phyloP scores from a whole-genome alignment of 2,888 invertebrate species.

The Stenotaenia linearis region DNA sequence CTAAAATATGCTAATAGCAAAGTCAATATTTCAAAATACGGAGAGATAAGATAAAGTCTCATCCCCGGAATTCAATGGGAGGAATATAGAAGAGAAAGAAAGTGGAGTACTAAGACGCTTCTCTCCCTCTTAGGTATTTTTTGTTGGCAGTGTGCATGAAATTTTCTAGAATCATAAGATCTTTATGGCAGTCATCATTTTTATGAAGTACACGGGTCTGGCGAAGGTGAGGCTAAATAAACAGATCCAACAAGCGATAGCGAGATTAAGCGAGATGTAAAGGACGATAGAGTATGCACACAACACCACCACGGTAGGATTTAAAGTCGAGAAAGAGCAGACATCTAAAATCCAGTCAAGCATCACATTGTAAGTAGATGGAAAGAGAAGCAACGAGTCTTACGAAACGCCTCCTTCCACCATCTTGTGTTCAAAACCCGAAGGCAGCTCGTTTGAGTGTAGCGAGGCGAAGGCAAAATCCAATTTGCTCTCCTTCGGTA shows the following conservation, averaged over 20 bases:
- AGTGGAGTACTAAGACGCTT: neutral
- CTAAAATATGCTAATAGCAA: neutral
- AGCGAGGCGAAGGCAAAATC: neutral
- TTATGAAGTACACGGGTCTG: conserved; percentile 13
- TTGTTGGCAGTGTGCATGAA: no score
- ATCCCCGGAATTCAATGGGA: neutral
- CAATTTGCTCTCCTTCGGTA: neutral
- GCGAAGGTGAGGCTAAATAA: conserved; percentile 12
- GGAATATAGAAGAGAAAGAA: no score
- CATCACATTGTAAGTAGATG: no score
- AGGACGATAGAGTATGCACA: neutral
- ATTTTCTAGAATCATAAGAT: neutral
- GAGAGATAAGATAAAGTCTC: neutral
- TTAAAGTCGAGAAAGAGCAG: neutral
- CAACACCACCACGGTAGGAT: neutral
- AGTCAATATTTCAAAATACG: neutral
- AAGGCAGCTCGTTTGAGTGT: conserved; percentile 4
- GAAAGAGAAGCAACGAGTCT: neutral
- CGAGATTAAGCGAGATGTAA: neutral
- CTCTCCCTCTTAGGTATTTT: neutral
- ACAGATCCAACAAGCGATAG: conserved; percentile 27
- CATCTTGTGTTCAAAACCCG: conserved; percentile 4
- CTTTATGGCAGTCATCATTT: conserved; percentile 3
- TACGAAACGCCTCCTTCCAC: neutral
- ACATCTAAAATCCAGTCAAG: neutral